Evolutionary conservation across 2,888 invertebrate genomes (phyloP), one percentile per base, ranked within the genome.

Genomic region (Syrphus vitripennis): DNA sequence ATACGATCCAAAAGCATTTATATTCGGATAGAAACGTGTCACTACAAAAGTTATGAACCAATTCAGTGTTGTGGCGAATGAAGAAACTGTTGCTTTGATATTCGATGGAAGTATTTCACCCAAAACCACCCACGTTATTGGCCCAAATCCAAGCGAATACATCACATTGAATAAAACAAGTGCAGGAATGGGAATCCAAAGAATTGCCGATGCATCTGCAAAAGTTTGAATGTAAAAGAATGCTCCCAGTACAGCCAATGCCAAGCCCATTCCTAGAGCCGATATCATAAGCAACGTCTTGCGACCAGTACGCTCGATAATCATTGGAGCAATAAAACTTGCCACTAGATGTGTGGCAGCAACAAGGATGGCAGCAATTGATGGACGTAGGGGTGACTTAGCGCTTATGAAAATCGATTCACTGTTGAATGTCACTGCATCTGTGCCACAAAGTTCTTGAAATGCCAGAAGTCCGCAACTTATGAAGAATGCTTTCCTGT

Each of bases 391-490:
- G 0, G 92, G 90, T 0, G 95, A 94, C 2, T 95, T 95, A 0
- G 97, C 95, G 2, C 94, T 94, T 1, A 92, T 90, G 90, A 97
- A 97, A 89, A 97, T 96, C 40, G 92, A 93, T 88, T 96, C 95
- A 89, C 96, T 95, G 91, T 96, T 97, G 91, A 96, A 96, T 2
- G 97, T 93, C 0, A 97, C 95, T 0, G 96, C 96, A 91, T 97
- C 97, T 89, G 97, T 96, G 0, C 97, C 97, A 1, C 95, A 95
- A 83, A 97, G 93, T 92, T 98, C 98, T 90, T 98, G 98, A 92
- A 97, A 96, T 88, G 95, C 92, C 70, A 97, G 95, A 75, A 98
- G 93, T 4, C 95, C 95, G 88, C 95, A 95, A 0, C 95, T 95
- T 63, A 96, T 94, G 88, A 96, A 94, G 90, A 97, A 94, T 0